Evolutionary conservation across 1,140 invertebrate species (phyloP).

Genomic region (Tachypleus tridentatus): DNA sequence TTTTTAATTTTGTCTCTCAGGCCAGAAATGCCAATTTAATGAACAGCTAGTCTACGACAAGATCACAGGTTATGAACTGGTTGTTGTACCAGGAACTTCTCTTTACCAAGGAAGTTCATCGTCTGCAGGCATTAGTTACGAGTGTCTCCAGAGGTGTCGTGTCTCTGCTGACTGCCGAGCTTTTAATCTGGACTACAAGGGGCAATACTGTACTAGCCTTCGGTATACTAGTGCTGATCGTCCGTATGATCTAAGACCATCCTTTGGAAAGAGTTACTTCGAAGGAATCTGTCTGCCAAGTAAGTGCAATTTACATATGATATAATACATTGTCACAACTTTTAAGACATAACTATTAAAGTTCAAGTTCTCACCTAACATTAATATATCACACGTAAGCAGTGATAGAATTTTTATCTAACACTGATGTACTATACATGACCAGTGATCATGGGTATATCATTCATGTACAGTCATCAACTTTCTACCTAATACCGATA

Average conservation of each 20-base stretch:
- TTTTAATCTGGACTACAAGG: constrained; percentile 37
- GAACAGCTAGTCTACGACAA: constrained; percentile 35
- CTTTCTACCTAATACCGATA: too few species aligned
- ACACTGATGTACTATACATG: too few species aligned
- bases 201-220: constrained; percentile 14
- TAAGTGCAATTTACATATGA: constrained; percentile 14
- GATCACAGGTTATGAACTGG: constrained; percentile 35
- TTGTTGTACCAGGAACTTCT: constrained; percentile 28
- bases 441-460: too few species aligned
- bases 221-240: neutral
- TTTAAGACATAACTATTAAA: too few species aligned
- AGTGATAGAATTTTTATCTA: too few species aligned
- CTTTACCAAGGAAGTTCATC: constrained; percentile 26
- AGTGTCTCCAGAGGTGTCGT: constrained; percentile 33
- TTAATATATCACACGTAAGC: too few species aligned
- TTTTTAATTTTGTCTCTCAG: neutral
- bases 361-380: too few species aligned
- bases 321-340: too few species aligned
- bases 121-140: constrained; percentile 31
- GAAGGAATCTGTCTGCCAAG: constrained; percentile 37
- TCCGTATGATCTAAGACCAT: constrained; percentile 28
- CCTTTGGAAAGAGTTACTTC: constrained; percentile 36
- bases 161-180: constrained; percentile 31
- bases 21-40: constrained; percentile 12
- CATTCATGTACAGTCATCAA: too few species aligned